Base-by-base conservation (phyloP, 2,888 invertebrate species). In the Aporophyla nigra region DNA sequence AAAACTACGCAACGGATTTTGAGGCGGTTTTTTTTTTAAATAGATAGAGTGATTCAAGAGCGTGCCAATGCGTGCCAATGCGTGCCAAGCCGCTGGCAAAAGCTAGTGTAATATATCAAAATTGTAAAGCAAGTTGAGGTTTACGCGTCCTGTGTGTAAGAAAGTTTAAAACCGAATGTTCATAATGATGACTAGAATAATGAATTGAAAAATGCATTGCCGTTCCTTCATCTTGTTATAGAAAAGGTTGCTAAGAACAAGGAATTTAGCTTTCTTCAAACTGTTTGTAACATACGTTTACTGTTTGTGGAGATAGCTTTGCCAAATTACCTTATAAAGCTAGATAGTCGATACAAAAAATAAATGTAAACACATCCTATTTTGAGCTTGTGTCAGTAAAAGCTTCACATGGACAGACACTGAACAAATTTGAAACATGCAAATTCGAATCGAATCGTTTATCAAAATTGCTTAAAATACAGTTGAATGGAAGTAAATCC, bases 111-210 rank as follows among this genome's bases (percentile, higher is more conserved):
- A 2, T 76, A 65, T 14, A 46, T 43, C n/a, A 43, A 9, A 71
- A 71, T 61, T 71, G 54, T 71, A 54, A 54, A 59, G 72, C 62
- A 58, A 76, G 66, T 80, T 61, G 21, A 5, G 54, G 49, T 70
- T 72, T 80, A 80, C 76, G 74, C 74, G 76, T 68, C 61, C 21
- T 46, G 74, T 10, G 51, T 80, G 19, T 74, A 66, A 73, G 54
- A 27, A 61, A 33, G 43, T 12, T 9, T 73, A 14, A 53, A 65
- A 59, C 43, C 70, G 19, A 12, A 16, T 46, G 43, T 71, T 63
- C n/a, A 12, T 14, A 51, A 56, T 40, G 9, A 46, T 19, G 14
- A 63, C 7, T 16, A 68, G 40, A 33, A 33, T 33, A 33, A 33
- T 33, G 33, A 33, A 33, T 33, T 53, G 21, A 16, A 67, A 72